A percentile compares a stretch with the other conserved stretches of the same genome.
Conservation (phyloP, 2,888 invertebrate species). For the Cephalotes varians region DNA sequence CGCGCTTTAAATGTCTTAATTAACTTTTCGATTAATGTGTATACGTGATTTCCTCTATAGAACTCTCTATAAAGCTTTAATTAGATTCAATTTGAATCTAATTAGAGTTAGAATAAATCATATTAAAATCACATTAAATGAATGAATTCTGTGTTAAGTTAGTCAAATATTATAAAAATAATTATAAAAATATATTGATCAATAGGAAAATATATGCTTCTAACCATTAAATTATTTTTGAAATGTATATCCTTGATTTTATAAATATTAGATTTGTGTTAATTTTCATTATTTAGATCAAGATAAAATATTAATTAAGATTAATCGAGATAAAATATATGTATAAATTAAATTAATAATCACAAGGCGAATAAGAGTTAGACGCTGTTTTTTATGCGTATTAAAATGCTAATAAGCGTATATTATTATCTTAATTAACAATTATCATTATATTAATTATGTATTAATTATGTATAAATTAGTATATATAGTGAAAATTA, state of each 20-base stretch:
- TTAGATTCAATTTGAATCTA: conserved; percentile 12
- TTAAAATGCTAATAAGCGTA: too few species aligned
- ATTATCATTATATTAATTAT: too few species aligned
- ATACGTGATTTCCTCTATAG: conserved; percentile 21
- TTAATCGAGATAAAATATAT: not conserved
- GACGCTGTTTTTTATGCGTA: too few species aligned
- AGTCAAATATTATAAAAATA: not conserved
- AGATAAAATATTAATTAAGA: not conserved
- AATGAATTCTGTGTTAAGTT: not conserved
- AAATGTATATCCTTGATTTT: not conserved
- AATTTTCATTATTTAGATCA: not conserved
- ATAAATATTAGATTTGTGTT: not conserved
- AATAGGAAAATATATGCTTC: not conserved
- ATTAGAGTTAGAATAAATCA: not conserved
- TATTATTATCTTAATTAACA: too few species aligned
- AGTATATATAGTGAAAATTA: not conserved
- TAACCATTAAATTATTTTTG: not conserved
- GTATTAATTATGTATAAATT: too few species aligned
- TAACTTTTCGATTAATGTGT: conserved; percentile 26
- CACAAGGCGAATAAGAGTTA: too few species aligned
- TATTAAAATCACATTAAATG: not conserved
- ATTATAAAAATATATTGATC: not conserved
- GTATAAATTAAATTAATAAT: too few species aligned
- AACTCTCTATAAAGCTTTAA: too few species aligned
- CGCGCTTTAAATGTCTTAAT: conserved; percentile 58